A percentile compares a stretch with the other conserved stretches of the same genome.
Conservation (phyloP, 2,797 vertebrate genomes). For the Lepilemur septentrionalis region DNA sequence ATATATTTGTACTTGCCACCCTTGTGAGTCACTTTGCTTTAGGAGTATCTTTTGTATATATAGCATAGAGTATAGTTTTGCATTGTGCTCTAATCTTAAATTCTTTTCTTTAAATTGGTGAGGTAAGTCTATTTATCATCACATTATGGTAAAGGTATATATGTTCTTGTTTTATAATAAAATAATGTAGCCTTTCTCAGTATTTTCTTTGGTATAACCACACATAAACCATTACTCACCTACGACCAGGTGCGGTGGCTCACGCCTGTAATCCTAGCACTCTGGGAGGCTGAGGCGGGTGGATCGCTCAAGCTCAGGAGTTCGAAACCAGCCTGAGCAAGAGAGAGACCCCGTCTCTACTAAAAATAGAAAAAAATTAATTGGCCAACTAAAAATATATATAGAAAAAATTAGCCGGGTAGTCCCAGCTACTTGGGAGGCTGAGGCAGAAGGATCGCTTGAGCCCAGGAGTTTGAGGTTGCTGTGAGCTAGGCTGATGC, state of each 20-base stretch:
- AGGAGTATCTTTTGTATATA: not conserved
- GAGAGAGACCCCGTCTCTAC: too few relatives aligned
- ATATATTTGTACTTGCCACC: not conserved
- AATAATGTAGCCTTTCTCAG: not conserved
- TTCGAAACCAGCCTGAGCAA: too few relatives aligned
- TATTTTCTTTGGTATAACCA: not conserved
- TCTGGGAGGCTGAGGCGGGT: too few relatives aligned
- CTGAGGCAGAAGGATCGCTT: too few relatives aligned
- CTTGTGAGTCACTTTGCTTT: not conserved
- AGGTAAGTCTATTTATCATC: not conserved
- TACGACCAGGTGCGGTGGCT: not conserved
- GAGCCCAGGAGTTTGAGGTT: too few relatives aligned
- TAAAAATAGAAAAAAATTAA: too few relatives aligned
- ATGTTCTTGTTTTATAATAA: not conserved
- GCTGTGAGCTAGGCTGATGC: too few relatives aligned
- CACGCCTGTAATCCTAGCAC: too few relatives aligned
- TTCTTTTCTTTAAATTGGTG: not conserved
- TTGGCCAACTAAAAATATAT: too few relatives aligned
- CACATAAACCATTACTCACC: not conserved
- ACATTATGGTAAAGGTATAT: not conserved
- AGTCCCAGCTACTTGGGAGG: too few relatives aligned
- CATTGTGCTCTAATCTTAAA: not conserved
- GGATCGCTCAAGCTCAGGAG: too few relatives aligned
- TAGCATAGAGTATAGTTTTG: not conserved
- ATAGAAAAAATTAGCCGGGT: too few relatives aligned